Evolutionary conservation across 1,140 invertebrate genomes (phyloP).

Genomic region (Anastrepha obliqua): DNA sequence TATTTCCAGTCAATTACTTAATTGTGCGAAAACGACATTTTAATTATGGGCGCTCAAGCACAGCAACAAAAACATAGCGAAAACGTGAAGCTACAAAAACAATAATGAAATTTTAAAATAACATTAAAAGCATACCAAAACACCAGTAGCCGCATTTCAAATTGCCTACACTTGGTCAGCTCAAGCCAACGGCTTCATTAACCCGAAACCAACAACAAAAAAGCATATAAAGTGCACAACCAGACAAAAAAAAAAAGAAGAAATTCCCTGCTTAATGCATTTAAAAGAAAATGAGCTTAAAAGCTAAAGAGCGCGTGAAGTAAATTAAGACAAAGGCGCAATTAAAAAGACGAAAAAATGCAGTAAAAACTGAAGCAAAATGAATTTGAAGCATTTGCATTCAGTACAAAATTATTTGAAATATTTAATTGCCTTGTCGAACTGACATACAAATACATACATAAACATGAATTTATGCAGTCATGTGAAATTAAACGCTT

Average conservation of each 20-base stretch:
- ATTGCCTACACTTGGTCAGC: constrained; percentile 28
- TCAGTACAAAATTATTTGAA: constrained; percentile 50
- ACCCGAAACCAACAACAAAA: not conserved
- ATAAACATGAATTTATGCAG: not conserved
- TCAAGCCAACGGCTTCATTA: constrained; percentile 39
- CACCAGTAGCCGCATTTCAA: constrained; percentile 51
- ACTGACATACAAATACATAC: not conserved
- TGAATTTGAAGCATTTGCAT: constrained; percentile 46
- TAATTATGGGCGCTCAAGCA: constrained; percentile 15
- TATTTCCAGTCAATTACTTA: constrained; percentile 38
- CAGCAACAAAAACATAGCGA: not conserved
- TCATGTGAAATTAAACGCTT: not conserved
- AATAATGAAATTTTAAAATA: constrained; percentile 45
- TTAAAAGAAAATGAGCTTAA: constrained; percentile 39
- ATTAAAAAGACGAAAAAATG: not conserved
- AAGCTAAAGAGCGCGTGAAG: constrained; percentile 43
- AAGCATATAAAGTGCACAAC: not conserved
- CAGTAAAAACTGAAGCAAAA: not conserved
- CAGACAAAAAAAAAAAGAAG: not conserved
- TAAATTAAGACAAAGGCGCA: constrained; percentile 41
- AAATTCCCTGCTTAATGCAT: constrained; percentile 29
- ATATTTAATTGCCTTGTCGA: constrained; percentile 52
- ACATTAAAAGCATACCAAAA: constrained; percentile 44
- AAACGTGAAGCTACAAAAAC: not conserved
- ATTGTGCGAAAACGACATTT: constrained; percentile 49